These are phyloP conservation scores for Rhodophaea formosa DNA, from an alignment of 2,888 invertebrate genomes.

Conservation along the genomic window DNA sequence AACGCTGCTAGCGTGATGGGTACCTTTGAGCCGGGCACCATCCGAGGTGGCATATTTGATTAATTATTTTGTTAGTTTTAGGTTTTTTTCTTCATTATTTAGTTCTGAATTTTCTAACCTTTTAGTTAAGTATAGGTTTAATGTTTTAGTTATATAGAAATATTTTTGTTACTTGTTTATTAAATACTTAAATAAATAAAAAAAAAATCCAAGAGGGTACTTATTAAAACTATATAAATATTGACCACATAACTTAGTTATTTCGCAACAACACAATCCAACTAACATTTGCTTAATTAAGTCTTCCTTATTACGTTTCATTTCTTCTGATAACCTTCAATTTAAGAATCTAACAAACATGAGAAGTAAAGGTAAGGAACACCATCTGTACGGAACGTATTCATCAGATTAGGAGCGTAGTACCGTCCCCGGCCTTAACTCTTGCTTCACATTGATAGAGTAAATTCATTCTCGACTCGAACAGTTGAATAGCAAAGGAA, in stretches of 20 bases:
- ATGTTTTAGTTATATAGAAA: too few relatives aligned
- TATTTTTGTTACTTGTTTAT: too few relatives aligned
- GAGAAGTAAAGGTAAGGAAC: background rate
- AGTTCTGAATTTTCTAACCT: too few relatives aligned
- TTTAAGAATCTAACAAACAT: background rate
- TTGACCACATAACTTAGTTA: background rate
- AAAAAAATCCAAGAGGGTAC: too few relatives aligned
- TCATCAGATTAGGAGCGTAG: conserved; percentile 4
- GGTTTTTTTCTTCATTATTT: too few relatives aligned
- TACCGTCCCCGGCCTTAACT: background rate
- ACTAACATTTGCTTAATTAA: background rate
- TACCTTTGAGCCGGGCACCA: too few relatives aligned
- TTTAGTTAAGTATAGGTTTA: too few relatives aligned
- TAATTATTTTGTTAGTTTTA: too few relatives aligned
- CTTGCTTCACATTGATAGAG: background rate
- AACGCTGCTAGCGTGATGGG: too few relatives aligned
- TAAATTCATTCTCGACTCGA: background rate
- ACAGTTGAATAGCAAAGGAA: background rate
- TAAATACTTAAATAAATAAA: too few relatives aligned
- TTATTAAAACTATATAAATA: too few relatives aligned
- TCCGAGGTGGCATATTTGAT: too few relatives aligned
- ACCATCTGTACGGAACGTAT: conserved; percentile 6
- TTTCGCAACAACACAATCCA: background rate
- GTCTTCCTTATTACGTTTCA: background rate
- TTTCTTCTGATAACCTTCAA: background rate